Conservation (phyloP, 2,888 invertebrate species). For the Campoletis raptor region DNA sequence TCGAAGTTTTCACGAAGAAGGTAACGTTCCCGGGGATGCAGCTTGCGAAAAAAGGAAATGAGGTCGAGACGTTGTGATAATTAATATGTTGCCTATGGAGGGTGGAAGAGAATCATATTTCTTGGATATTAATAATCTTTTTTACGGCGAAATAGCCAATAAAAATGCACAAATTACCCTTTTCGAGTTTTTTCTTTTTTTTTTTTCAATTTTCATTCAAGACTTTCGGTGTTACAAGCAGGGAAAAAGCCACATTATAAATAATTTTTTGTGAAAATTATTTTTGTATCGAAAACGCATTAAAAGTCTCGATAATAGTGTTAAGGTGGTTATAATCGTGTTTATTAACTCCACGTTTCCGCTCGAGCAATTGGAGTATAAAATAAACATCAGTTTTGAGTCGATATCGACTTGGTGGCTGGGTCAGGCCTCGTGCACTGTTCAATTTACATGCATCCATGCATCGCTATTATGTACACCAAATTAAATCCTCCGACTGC, state of each 20-base stretch:
- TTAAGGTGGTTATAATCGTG: background rate
- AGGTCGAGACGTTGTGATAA: conserved; percentile 46
- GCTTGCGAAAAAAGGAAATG: conserved; percentile 6
- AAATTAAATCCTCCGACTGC: conserved; percentile 3
- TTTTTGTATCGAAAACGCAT: background rate
- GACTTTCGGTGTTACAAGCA: background rate
- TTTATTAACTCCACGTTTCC: background rate
- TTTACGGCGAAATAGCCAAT: background rate
- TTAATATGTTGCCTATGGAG: conserved; percentile 41
- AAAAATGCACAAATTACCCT: background rate
- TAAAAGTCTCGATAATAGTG: background rate
- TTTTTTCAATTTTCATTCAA: background rate
- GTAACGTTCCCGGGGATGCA: background rate
- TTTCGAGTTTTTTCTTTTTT: background rate
- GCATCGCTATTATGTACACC: conserved; percentile 1
- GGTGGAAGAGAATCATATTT: background rate
- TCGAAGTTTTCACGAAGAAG: conserved; percentile 56
- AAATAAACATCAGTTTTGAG: background rate
- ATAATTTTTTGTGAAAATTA: background rate
- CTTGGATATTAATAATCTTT: conserved; percentile 34
- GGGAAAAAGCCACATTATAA: background rate
- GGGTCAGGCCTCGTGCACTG: background rate
- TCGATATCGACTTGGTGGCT: conserved; percentile 27
- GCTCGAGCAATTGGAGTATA: background rate
- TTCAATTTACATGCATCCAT: background rate